Evolutionary conservation across 2,797 vertebrate species (phyloP), one percentile per base, ranked within the genome.

Genomic region (Parotocinclus haroldoi): DNA sequence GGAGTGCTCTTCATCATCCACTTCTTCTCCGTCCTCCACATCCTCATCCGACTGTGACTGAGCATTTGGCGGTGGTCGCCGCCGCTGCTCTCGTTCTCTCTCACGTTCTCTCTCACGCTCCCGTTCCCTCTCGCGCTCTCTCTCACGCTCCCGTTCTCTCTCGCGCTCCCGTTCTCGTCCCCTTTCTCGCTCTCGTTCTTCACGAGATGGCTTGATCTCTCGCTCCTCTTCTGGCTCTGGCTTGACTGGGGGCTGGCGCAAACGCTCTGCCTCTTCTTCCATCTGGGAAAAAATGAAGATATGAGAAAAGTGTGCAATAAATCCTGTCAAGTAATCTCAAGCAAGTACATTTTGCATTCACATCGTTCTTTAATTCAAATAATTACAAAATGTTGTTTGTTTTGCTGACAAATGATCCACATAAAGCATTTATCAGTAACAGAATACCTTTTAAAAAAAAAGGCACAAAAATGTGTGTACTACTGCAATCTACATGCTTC

Each of bases 251-350:
- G 94, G 95, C 50, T 84, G 90, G 53, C 96, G 92, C 61, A 95
- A 89, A 73, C 95, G 94, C 78, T 96, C 92, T 74, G 96, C 96
- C 83, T 96, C 97, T 80, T 94, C 95, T 76, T 99, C 96, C 95
- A 99, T 98, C 96, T 99, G 79, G 68, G 69, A 78, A 78, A 83
- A 81, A n/a, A 79, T 83, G 81, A 13, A 8, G 27, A 46, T n/a
- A 49, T 1, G 46, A 8, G 63, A 57, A 38, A 36, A 1, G 0
- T 8, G 0, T 17, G 10, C n/a, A 17, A 13, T 27, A 27, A 27
- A 27, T 5, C 27, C 27, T 27, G 27, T 5, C 27, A 5, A n/a
- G n/a, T n/a, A n/a, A n/a, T n/a, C n/a, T n/a, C n/a, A n/a, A n/a
- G n/a, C n/a, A n/a, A n/a, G 27, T 5, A 27, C 27, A 5, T 27